Conservation (phyloP, 1,140 invertebrate genomes). For the Drosophila carrolli region DNA sequence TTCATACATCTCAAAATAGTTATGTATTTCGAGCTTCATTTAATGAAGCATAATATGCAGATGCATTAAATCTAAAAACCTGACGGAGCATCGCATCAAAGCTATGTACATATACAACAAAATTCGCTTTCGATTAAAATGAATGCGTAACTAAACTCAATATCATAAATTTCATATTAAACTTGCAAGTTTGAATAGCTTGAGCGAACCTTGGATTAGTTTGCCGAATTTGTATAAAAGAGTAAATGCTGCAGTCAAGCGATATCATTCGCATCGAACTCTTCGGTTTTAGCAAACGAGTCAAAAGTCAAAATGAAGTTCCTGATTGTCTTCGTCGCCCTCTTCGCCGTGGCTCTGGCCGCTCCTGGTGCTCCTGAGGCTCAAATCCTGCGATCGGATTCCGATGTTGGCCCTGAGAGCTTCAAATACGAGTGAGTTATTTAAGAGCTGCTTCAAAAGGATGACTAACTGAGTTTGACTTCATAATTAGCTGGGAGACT, state of each 20-base stretch:
- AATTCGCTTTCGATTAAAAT: too few species aligned
- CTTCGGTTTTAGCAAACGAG: slow-evolving; percentile 21
- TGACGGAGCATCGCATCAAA: background rate
- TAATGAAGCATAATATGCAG: slow-evolving; percentile 9
- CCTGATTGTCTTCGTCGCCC: slow-evolving; percentile 65
- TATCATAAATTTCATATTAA: background rate
- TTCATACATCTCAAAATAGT: background rate
- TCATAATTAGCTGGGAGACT: slow-evolving; percentile 30
- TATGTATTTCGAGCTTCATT: background rate
- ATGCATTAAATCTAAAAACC: background rate
- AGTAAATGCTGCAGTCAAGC: background rate
- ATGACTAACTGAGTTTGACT: background rate
- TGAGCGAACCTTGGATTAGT: too few species aligned
- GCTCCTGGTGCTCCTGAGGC: background rate
- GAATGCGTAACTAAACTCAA: background rate
- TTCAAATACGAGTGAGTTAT: slow-evolving; percentile 46
- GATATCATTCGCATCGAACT: slow-evolving; percentile 29
- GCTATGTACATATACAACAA: too few species aligned
- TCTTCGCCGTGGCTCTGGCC: slow-evolving; percentile 63
- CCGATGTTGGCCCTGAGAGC: slow-evolving; percentile 44
- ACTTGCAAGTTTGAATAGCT: background rate
- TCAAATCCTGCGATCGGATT: background rate
- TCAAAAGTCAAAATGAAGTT: slow-evolving; percentile 63
- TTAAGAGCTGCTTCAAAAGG: background rate
- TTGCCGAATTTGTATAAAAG: slow-evolving; percentile 6